Base-by-base conservation (phyloP, 2,797 vertebrate species). In the Tauraco hartlaubi region DNA sequence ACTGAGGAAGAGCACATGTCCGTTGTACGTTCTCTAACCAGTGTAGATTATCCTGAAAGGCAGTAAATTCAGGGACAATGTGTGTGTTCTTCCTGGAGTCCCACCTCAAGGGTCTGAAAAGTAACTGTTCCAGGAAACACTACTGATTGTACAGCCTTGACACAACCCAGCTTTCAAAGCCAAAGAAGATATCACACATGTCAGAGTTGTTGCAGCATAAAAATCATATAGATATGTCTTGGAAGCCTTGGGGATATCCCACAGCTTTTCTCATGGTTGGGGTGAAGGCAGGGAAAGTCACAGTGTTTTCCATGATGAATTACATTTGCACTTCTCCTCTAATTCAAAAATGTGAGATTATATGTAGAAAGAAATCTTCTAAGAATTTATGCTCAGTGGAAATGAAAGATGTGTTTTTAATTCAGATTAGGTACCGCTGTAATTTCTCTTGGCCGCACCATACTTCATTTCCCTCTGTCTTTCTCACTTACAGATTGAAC, bases 1-100 rank as follows among this genome's bases (percentile, higher is more conserved):
- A 2, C 13, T 37, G 26, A 58, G 74, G 37, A 81, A 33, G 37
- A 51, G 29, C 19, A 13, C 0, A 0, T 33, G 23, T 12, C 61
- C 52, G 1, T 8, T 23, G 6, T 12, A 19, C 23, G 26, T 54
- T 22, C 51, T 54, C 9, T 46, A n/a, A 9, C 6, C 11, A 2
- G 0, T 18, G 43, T 2, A 15, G 49, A 2, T 69, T 6, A 31
- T 12, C 21, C 64, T 28, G 58, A 21, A 21, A n/a, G 33, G n/a
- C 46, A 68, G 29, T 16, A 46, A 16, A 46, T 35, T 17, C 41
- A 5, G 25, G 22, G 33, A n/a, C 15, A 12, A 1, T 4, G 15
- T 8, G 3, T 14, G 9, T 22, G 1, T 8, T 11, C 41, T 66
- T 17, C 37, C 31, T 26, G 18, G 11, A 43, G 33, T 35, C 20